A percentile compares a stretch with the other conserved stretches of the same genome.
Conservation (phyloP, 2,113 vertebrate species). For the Charina bottae region DNA sequence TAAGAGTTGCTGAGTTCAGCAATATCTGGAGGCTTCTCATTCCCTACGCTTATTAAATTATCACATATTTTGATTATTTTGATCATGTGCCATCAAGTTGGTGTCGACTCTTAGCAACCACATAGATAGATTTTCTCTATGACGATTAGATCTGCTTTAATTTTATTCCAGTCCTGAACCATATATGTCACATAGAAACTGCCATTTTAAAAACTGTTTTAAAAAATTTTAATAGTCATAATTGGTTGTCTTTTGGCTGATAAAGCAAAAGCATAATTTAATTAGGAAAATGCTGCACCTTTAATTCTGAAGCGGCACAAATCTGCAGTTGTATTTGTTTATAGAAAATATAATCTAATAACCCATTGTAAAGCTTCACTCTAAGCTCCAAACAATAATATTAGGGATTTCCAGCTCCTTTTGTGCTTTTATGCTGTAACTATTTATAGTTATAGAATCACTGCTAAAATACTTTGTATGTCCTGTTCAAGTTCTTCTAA, state of each 20-base stretch:
- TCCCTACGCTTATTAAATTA: background rate
- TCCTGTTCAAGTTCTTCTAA: background rate
- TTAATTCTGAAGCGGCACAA: background rate
- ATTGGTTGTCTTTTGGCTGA: background rate
- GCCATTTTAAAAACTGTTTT: background rate
- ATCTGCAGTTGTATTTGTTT: background rate
- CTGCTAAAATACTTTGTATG: background rate
- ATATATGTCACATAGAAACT: background rate
- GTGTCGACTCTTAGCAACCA: background rate
- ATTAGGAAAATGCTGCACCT: background rate
- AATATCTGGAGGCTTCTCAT: background rate
- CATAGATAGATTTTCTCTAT: background rate
- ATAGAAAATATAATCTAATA: background rate
- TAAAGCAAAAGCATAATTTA: background rate
- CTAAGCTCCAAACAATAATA: background rate
- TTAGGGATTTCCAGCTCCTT: background rate
- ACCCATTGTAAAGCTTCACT: background rate
- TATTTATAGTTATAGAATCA: background rate
- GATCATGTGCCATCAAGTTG: background rate
- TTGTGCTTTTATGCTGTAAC: background rate
- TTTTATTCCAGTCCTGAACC: background rate
- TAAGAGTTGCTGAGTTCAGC: background rate
- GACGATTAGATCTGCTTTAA: background rate
- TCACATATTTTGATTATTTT: background rate
- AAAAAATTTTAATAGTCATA: background rate